These are phyloP conservation scores for Eilema sororculum DNA, from an alignment of 2,888 invertebrate species.

Conservation along the genomic window DNA sequence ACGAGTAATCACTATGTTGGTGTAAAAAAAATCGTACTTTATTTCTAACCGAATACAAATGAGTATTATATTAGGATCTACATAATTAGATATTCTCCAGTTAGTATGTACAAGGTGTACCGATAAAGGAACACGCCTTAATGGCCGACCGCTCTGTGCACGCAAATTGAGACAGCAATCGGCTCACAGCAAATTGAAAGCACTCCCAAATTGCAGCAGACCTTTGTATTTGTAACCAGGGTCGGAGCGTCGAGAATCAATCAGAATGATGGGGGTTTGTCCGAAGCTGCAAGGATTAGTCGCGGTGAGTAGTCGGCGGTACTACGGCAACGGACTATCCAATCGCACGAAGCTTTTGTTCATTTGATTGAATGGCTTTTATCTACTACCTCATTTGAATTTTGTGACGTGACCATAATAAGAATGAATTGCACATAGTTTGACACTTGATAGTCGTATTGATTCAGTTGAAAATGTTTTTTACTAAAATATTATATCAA, in stretches of 20 bases:
- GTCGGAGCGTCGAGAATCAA: constrained; percentile 77
- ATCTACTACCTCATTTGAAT: constrained; percentile 44
- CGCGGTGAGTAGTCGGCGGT: constrained; percentile 64
- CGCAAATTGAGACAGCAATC: constrained; percentile 75
- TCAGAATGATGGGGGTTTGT: constrained; percentile 82
- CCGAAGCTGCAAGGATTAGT: constrained; percentile 80
- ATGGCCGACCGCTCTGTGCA: constrained; percentile 59
- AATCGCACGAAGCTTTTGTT: constrained; percentile 65
- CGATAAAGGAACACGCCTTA: constrained; percentile 33
- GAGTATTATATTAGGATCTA: neutral
- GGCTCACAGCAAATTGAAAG: constrained; percentile 82
- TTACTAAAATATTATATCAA: neutral
- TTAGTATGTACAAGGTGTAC: constrained; percentile 20
- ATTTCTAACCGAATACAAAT: neutral
- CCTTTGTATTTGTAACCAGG: constrained; percentile 82
- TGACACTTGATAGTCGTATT: constrained; percentile 20
- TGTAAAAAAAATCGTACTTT: neutral
- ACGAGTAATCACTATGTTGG: too few species aligned
- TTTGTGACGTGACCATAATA: constrained; percentile 35
- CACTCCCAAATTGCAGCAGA: constrained; percentile 78
- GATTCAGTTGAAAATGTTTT: neutral
- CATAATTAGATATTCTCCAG: constrained; percentile 19
- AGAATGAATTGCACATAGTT: constrained; percentile 31
- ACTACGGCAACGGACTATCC: constrained; percentile 62
- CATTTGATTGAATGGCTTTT: constrained; percentile 67